Base-by-base conservation (phyloP, 2,797 vertebrate species). In the Lithobates pipiens region DNA sequence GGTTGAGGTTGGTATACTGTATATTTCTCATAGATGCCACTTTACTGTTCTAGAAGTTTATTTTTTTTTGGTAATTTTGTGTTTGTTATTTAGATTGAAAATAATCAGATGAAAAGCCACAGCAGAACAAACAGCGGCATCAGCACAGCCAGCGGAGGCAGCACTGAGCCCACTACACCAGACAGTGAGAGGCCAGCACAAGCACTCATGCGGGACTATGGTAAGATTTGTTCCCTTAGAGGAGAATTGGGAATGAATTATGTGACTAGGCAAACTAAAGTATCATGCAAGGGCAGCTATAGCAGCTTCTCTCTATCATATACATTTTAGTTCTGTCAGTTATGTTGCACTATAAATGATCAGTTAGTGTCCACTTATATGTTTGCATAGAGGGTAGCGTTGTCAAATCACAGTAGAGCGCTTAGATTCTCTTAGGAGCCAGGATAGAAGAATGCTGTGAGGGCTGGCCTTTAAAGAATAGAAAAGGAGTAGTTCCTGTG, bases 111-210 rank as follows among this genome's bases (percentile, higher is more conserved):
- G 86, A 97, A 97, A 89, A 96, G 95, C 92, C 98, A 98, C 90
- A 98, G 97, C 90, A 96, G 98, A 10, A 98, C 96, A 23, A 98
- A 97, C 91, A 98, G 98, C 70, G 96, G 96, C 85, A 95, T 98
- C 88, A 99, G 98, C 91, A 96, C 95, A 69, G 95, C 94, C 70
- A 99, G 97, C 0, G 96, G 97, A 3, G 96, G 97, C 90, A 98
- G 97, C 89, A 95, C 92, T 0, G 98, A 99, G 86, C 95, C 97
- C 77, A 96, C 95, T 0, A 98, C 97, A 13, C 97, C 97, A 0
- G 98, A 99, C 73, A 97, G 95, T 0, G 98, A 99, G 89, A 95
- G 97, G 42, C 97, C 97, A 0, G 94, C 95, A 2, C 98, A 98
- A 13, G 96, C 96, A 18, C 94, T 99, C 27, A 93, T 99, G 16